Base-by-base conservation (phyloP, 2,888 invertebrate genomes). In the Diploptera punctata region DNA sequence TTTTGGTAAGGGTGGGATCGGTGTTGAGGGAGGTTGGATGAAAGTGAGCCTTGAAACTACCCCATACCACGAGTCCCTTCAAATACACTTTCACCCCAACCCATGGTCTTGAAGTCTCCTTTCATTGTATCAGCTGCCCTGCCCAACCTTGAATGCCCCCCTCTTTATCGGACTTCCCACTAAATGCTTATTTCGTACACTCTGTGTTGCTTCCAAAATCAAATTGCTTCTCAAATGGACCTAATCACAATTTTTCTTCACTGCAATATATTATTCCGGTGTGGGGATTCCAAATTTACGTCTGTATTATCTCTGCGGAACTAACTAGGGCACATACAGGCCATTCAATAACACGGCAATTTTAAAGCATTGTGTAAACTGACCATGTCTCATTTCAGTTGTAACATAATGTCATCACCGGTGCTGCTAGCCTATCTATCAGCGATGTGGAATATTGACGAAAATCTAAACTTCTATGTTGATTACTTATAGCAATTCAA, bases 61-160 rank as follows among this genome's bases (percentile, higher is more conserved):
- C 57, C 31, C 29, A 57, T 29, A 57, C 57, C 57, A 57, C 52
- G 19, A 1, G 21, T 52, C 52, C 52, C 52, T 57, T 47, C 65
- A 26, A 29, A 7, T 44, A 65, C 47, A 47, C 47, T 65, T 47
- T 65, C 65, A 44, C 65, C 57, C 57, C 57, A 16, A 29, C 29
- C 57, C 54, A 26, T 16, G 54, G 54, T 2, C 57, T 57, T 29
- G 24, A 76, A 76, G 76, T 76, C 77, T 74, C 76, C 78, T 67
- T 71, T 68, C 72, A 74, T 69, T 74, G 77, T 79, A 81, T 82
- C 81, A 81, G 81, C 81, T 81, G 81, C 80, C 78, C 78, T 44
- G 21, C 75, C 54, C 31, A 31, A 21, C 57, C 21, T 24, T 43
- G 38, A 38, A 26, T 38, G 13, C 65, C 65, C 57, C 57, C 26